A percentile compares a stretch with the other conserved stretches of the same genome.
phyloP scores from a whole-genome alignment of 2,113 vertebrate genomes.

The Thalassarche chlororhynchos region DNA sequence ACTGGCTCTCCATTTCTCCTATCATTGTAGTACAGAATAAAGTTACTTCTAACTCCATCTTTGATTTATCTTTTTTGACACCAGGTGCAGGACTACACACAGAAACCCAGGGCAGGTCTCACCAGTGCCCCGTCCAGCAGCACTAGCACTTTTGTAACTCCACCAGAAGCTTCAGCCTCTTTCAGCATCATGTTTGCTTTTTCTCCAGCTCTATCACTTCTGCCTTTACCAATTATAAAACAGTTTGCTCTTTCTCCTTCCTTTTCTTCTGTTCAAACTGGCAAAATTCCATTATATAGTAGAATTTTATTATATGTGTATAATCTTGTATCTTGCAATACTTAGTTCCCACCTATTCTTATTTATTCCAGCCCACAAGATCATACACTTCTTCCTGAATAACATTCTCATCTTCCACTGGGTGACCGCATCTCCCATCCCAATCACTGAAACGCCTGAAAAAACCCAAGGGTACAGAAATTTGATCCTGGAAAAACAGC shows the following conservation, averaged over 20 bases:
- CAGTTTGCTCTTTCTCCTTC: background rate
- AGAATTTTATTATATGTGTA: background rate
- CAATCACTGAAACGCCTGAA: background rate
- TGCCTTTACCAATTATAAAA: background rate
- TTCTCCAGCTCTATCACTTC: background rate
- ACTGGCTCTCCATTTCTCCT: background rate
- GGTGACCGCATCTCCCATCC: background rate
- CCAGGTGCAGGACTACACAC: background rate
- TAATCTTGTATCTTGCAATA: background rate
- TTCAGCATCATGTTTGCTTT: background rate
- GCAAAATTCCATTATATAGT: background rate
- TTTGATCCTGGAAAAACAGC: background rate
- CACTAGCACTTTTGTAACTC: background rate
- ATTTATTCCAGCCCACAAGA: background rate
- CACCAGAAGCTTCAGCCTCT: background rate
- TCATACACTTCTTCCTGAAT: background rate
- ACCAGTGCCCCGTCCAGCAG: background rate
- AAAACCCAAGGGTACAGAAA: background rate
- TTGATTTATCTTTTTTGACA: background rate
- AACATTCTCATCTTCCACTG: background rate
- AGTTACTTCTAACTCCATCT: background rate
- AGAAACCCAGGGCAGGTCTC: background rate
- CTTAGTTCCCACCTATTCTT: background rate
- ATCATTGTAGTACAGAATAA: background rate
- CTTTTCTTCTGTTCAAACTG: background rate